These are phyloP conservation scores for Itoplectis maculator DNA, from an alignment of 2,888 invertebrate species.

Conservation along the genomic window DNA sequence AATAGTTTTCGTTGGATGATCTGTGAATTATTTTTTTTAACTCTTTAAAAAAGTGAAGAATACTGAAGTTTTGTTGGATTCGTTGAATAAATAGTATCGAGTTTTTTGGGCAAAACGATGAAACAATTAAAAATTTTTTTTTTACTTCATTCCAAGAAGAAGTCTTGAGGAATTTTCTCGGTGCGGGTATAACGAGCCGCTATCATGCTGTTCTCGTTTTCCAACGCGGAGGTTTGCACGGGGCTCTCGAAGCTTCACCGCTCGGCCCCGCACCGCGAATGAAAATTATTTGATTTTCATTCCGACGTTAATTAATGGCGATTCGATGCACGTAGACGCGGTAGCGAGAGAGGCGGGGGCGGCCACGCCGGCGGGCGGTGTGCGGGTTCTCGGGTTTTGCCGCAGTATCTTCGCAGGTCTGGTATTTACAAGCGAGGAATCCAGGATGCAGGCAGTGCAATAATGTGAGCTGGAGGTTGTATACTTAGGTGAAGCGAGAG, in stretches of 20 bases:
- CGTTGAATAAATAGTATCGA: too few species aligned
- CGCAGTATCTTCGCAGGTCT: conserved; percentile 44
- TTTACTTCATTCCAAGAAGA: too few species aligned
- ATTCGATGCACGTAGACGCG: conserved; percentile 23
- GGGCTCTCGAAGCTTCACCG: not conserved
- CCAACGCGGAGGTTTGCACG: not conserved
- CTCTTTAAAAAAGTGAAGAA: not conserved
- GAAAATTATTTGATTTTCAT: conserved; percentile 30
- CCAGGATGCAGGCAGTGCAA: conserved; percentile 48
- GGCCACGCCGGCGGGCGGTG: not conserved
- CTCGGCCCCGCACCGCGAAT: not conserved
- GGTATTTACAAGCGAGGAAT: conserved; percentile 56
- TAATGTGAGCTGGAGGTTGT: conserved; percentile 53
- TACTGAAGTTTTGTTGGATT: too few species aligned
- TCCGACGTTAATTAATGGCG: conserved; percentile 46
- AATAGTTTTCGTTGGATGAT: not conserved
- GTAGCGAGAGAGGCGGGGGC: not conserved
- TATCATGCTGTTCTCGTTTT: too few species aligned
- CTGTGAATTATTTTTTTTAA: not conserved
- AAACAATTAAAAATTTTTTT: too few species aligned
- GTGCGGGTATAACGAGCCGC: too few species aligned
- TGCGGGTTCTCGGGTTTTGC: not conserved
- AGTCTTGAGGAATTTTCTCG: too few species aligned
- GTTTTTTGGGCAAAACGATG: too few species aligned
- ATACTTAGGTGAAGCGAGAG: conserved; percentile 46